Percentiles rank a stretch among this genome's conserved stretches.
Conservation (phyloP, 2,113 vertebrate species). For the Verasper variegatus region DNA sequence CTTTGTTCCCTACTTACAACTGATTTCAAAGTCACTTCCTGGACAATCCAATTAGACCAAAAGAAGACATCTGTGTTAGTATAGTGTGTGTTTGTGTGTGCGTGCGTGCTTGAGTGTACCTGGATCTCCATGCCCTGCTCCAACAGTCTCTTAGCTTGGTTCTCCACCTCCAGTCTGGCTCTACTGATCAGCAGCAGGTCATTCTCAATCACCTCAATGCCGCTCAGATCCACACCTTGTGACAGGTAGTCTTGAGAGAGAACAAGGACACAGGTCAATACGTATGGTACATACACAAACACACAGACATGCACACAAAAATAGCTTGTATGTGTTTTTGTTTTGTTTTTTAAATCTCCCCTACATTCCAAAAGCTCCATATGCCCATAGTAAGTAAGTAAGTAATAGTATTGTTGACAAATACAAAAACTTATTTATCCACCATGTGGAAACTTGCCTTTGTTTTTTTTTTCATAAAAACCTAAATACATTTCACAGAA, state of each 20-base stretch:
- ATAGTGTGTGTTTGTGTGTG: constrained; percentile 28
- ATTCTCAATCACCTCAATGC: constrained; percentile 97
- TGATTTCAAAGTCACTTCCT: too few species aligned
- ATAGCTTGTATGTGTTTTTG: background rate
- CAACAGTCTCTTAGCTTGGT: constrained; percentile 94
- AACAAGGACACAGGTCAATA: background rate
- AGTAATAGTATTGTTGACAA: too few species aligned
- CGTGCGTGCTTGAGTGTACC: constrained; percentile 77
- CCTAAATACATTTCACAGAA: too few species aligned
- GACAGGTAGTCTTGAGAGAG: constrained; percentile 92
- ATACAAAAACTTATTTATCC: too few species aligned
- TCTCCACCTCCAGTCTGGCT: constrained; percentile 97
- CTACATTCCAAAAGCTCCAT: background rate
- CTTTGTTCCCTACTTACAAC: too few species aligned
- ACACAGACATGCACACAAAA: constrained; percentile 2
- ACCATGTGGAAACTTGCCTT: too few species aligned
- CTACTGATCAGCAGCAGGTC: constrained; percentile 95
- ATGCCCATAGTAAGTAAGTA: too few species aligned
- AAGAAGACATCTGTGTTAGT: background rate
- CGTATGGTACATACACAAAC: background rate
- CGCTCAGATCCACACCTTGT: constrained; percentile 95
- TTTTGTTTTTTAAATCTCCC: too few species aligned
- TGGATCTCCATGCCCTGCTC: constrained; percentile 98
- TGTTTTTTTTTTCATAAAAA: too few species aligned
- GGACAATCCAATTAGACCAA: too few species aligned